Evolutionary conservation across 2,888 invertebrate genomes (phyloP).

Genomic region (Abrostola tripartita): DNA sequence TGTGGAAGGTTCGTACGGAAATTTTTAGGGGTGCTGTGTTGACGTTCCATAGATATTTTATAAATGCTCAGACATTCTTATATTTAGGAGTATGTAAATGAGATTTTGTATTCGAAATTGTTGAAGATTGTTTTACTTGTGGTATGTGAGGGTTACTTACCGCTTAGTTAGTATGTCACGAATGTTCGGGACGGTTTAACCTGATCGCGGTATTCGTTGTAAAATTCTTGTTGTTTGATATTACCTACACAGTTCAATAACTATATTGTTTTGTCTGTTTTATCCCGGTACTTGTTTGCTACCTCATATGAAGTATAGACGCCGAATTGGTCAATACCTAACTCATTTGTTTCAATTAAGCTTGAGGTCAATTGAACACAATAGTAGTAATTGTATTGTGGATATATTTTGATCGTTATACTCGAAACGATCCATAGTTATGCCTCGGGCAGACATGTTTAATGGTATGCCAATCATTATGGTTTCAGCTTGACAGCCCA

Average conservation of each 20-base stretch:
- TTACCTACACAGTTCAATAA: no score
- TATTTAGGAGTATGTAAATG: conserved; percentile 36
- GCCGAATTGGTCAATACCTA: conserved; percentile 41
- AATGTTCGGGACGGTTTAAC: background rate
- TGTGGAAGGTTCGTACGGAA: conserved; percentile 54
- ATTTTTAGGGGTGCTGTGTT: conserved; percentile 57
- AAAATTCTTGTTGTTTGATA: no score
- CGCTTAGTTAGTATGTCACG: background rate
- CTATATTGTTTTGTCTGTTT: no score
- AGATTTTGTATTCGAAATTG: conserved; percentile 15
- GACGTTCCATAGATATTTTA: conserved; percentile 52
- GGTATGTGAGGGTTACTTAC: conserved; percentile 12
- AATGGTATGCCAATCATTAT: conserved; percentile 32
- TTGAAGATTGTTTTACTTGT: conserved; percentile 22
- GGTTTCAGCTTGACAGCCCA: conserved; percentile 17
- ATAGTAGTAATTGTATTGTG: conserved; percentile 38
- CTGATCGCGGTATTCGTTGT: no score
- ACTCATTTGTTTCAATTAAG: conserved; percentile 55
- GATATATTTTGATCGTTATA: conserved; percentile 34
- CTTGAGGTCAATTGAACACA: conserved; percentile 42
- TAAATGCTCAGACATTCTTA: conserved; percentile 37
- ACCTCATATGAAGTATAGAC: conserved; percentile 11
- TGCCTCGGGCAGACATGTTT: conserved; percentile 25
- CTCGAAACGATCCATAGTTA: conserved; percentile 24
- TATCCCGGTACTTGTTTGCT: background rate